Evolutionary conservation across 2,888 invertebrate species (phyloP), one percentile per base, ranked within the genome.

Genomic region (Chironomus tentans): DNA sequence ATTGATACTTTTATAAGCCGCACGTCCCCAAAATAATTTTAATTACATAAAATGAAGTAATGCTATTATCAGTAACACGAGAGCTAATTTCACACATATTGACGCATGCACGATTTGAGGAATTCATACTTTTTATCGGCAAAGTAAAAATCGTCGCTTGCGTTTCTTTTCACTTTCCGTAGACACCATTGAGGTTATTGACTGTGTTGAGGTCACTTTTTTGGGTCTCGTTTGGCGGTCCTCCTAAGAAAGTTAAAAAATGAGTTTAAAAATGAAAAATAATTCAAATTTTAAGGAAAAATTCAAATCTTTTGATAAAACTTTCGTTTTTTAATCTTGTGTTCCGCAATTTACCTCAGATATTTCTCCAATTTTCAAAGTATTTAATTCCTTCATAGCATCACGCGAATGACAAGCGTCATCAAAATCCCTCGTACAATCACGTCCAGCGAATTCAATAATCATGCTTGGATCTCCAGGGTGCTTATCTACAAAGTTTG

Each of bases 341-440:
- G n/a, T n/a, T n/a, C n/a, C n/a, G n/a, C n/a, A 15, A 56, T 46
- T 80, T 82, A 89, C 90, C 85, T 88, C 87, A 12, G 85, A 83
- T 2, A 92, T 80, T 80, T 89, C 88, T 13, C 92, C 92, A 69
- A 92, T 88, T 84, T 89, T 90, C 79, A 83, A 87, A 77, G 86
- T 85, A 80, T 86, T 86, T 76, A 92, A 79, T 48, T 87, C 83
- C 28, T 81, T 83, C 73, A 83, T 84, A 0, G 92, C 91, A 80
- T 91, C 90, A 0, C 85, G 80, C 0, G 90, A 89, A 83, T 92
- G 92, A 0, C 90, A 91, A 0, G 85, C 86, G 48, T 88, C 87
- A 38, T 90, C 86, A 81, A 91, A 92, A 0, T 85, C 88, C 78
- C 85, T 86, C 0, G 90, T 90, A 3, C 86, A 87, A 81, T 92